Base-by-base conservation (phyloP, 2,888 invertebrate genomes). In the Monoplex corrugatus region DNA sequence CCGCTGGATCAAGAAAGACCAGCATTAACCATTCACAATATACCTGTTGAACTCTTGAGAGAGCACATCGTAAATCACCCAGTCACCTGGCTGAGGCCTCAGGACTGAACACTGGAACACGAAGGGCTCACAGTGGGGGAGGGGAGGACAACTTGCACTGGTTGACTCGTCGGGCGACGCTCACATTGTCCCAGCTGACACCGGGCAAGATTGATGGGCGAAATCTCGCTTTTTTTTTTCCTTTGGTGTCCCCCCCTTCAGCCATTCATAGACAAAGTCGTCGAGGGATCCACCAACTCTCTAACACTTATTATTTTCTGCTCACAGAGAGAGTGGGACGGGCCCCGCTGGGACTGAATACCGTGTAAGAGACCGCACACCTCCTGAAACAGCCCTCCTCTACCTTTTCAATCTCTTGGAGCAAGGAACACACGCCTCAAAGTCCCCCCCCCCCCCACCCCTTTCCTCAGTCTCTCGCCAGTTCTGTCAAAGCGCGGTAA, bases 181-280 rank as follows among this genome's bases (percentile, higher is more conserved):
- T 88, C 88, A 43, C 83, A 82, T 88, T 88, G 88, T 88, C 40
- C 43, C 78, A 38, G 13, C 57, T 88, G 88, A 88, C 88, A 82
- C n/a, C n/a, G 82, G 82, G 63, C 63, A 88, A 83, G 88, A 88
- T 88, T 88, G 88, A 88, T 88, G 88, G 83, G 57, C n/a, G n/a
- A 88, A 88, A 88, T 68, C 83, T 83, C 68, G 38, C 82, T 45
- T 23, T 84, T 83, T 83, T 88, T 88, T 75, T 45, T 23, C 32
- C n/a, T 5, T n/a, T 35, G 8, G 13, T 32, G 13, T 32, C 78
- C 10, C 78, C 40, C 78, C 78, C 5, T 23, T 43, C 40, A 3
- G 28, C 40, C 13, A 80, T 45, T 88, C 82, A 83, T 44, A 88
- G 83, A 88, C 88, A 88, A 88, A 44, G 88, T 45, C 32, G 50